Evolutionary conservation across 1,140 invertebrate species (phyloP), one percentile per base, ranked within the genome.

Genomic region (Bombus pascuorum): DNA sequence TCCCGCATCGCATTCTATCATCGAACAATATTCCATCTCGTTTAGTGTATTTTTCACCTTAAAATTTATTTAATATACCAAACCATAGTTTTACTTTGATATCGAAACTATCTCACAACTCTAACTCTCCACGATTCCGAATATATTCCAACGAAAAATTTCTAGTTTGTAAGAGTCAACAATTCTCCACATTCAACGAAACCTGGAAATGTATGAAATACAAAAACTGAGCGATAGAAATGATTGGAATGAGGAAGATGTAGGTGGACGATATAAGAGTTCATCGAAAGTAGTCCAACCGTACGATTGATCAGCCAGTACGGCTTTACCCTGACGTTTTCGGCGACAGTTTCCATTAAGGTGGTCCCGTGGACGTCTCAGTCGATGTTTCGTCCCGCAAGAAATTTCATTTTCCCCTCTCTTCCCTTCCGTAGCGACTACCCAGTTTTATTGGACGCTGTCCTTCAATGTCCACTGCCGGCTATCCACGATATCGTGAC

Each of bases 261-360:
- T 57, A 8, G 22, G 12, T 32, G 53, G 1, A 59, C 32, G 34
- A 37, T 59, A 37, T n/a, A 70, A 62, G 44, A 39, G 70, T 53
- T 62, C 75, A 81, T 82, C 73, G 76, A 65, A 84, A 87, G 86
- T 85, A 80, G 87, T 22, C 44, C 47, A 87, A 66, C 70, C 39
- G 53, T 37, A 28, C 73, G 81, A 76, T 87, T 81, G 87, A 76
- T 85, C 87, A 72, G 76, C 25, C 81, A 22, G 34, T 68, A 44
- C 42, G 62, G 78, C 73, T 82, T 88, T 86, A 81, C 65, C 74
- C 42, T 28, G 70, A 86, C 79, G 53, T 90, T 89, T 85, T 44
- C 82, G 75, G 81, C 75, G 86, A 89, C 82, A 89, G 75, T 90
- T 90, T 83, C 88, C 88, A 87, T 90, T 89, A 87, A 72, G 73